Conservation (phyloP, 2,888 invertebrate species). For the Lepidocyrtinus sp. region DNA sequence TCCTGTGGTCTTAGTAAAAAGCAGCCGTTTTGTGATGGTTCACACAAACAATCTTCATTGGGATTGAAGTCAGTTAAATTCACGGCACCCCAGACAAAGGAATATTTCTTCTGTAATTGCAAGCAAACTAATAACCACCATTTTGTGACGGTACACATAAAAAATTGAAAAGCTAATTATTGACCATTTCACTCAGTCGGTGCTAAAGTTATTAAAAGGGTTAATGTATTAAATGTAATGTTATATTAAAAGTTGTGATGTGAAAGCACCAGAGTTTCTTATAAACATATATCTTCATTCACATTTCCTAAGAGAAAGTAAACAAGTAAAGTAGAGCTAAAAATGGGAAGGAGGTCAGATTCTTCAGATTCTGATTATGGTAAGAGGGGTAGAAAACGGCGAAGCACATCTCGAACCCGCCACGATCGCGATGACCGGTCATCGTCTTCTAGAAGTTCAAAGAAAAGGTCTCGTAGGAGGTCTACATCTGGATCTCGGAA, state of each 20-base stretch:
- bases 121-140: conserved; percentile 94
- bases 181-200: no score
- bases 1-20: conserved; percentile 89
- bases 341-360: conserved; percentile 48
- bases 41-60: conserved; percentile 84
- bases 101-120: conserved; percentile 97
- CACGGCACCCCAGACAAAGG: conserved; percentile 86
- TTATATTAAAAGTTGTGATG: no score
- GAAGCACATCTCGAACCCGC: conserved; percentile 38
- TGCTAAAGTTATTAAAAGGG: no score
- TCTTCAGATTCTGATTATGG: conserved; percentile 44
- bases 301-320: no score
- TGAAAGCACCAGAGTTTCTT: background rate
- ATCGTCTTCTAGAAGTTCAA: conserved; percentile 21
- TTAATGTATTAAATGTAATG: no score
- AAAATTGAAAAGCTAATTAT: no score
- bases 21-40: conserved; percentile 95
- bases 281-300: no score
- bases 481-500: conserved; percentile 28
- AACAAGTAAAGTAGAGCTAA: background rate
- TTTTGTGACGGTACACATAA: conserved; percentile 96
- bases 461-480: conserved; percentile 35
- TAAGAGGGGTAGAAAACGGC: conserved; percentile 32
- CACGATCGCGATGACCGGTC: conserved; percentile 29
- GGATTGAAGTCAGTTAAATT: conserved; percentile 88